Evolutionary conservation across 2,888 invertebrate species (phyloP).

Genomic region (Chymomyza fuscimana): DNA sequence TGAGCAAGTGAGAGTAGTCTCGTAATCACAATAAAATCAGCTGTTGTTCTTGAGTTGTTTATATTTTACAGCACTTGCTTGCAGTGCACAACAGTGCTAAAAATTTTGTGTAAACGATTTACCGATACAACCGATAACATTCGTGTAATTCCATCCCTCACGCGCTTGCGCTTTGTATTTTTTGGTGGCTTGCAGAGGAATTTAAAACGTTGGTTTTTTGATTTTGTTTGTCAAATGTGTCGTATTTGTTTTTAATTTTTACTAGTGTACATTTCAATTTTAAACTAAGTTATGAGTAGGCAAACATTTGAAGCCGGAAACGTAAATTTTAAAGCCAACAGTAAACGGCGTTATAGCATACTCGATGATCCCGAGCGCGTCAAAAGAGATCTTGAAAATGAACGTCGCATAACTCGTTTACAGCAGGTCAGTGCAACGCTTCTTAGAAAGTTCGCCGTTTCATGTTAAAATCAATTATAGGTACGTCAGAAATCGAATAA

Average conservation of each 20-base stretch:
- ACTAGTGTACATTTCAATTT: slow-evolving; percentile 23
- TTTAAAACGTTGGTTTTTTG: slow-evolving; percentile 49
- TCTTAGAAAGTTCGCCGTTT: background rate
- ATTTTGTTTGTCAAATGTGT: slow-evolving; percentile 39
- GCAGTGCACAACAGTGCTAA: background rate
- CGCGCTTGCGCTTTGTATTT: slow-evolving; percentile 44
- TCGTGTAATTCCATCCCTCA: background rate
- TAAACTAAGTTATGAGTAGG: slow-evolving; percentile 3
- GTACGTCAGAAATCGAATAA: slow-evolving; percentile 84
- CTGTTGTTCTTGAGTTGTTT: slow-evolving; percentile 28
- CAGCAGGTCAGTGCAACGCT: slow-evolving; percentile 81
- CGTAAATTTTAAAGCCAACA: slow-evolving; percentile 81
- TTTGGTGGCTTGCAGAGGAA: slow-evolving; percentile 35
- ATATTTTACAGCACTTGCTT: background rate
- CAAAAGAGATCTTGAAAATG: slow-evolving; percentile 82
- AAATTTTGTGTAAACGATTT: background rate
- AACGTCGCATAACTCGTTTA: slow-evolving; percentile 82
- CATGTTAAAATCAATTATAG: slow-evolving; percentile 68
- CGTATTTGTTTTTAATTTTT: slow-evolving; percentile 28
- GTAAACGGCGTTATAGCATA: slow-evolving; percentile 72
- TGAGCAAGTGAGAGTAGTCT: slow-evolving; percentile 42
- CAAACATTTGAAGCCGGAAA: slow-evolving; percentile 81
- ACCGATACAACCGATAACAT: background rate
- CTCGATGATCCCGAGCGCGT: slow-evolving; percentile 80
- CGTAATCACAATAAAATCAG: slow-evolving; percentile 64